These are phyloP conservation scores for Nowickia ferox DNA, from an alignment of 2,888 invertebrate species.

Conservation along the genomic window DNA sequence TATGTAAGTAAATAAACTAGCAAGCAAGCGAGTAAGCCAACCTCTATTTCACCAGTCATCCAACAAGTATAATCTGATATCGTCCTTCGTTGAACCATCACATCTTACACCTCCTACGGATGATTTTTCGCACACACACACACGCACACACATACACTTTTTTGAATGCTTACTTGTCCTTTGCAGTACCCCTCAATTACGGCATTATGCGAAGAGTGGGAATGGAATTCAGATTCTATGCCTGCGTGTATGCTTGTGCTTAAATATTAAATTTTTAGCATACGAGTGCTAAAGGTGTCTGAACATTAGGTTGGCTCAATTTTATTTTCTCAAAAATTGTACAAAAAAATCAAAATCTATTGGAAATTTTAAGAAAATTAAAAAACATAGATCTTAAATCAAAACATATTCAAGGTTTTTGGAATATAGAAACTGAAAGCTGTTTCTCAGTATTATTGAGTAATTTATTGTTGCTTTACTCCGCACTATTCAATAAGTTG, in stretches of 20 bases:
- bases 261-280: slow-evolving; percentile 51
- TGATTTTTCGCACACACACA: slow-evolving; percentile 24
- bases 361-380: too few relatives aligned
- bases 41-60: slow-evolving; percentile 3
- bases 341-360: too few relatives aligned
- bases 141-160: not conserved
- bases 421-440: too few relatives aligned
- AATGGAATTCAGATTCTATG: not conserved
- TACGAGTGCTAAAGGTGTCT: slow-evolving; percentile 1
- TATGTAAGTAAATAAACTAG: slow-evolving; percentile 16
- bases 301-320: slow-evolving; percentile 33
- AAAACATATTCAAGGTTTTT: too few relatives aligned
- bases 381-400: too few relatives aligned
- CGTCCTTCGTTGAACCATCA: slow-evolving; percentile 57
- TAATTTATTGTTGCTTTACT: too few relatives aligned
- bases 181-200: slow-evolving; percentile 44
- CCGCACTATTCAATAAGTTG: too few relatives aligned
- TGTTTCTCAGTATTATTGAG: too few relatives aligned
- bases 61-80: slow-evolving; percentile 53
- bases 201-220: slow-evolving; percentile 26
- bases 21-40: slow-evolving; percentile 12
- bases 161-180: slow-evolving; percentile 50
- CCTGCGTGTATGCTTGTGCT: slow-evolving; percentile 26
- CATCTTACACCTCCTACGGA: slow-evolving; percentile 10
- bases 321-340: not conserved